Conservation (phyloP, 2,888 invertebrate species). For the Cistogaster globosa region DNA sequence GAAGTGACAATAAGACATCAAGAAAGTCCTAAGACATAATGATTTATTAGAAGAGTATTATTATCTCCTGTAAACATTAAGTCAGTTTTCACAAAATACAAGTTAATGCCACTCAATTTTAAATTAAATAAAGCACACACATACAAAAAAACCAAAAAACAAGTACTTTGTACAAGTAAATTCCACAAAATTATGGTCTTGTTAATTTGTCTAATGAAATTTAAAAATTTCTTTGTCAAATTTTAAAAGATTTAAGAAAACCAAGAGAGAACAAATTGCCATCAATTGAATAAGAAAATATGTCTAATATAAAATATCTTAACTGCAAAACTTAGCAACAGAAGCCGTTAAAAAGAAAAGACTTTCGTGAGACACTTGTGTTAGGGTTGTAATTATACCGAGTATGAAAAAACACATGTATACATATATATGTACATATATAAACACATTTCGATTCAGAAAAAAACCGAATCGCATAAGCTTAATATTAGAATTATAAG, state of each 20-base stretch:
- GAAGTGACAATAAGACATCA: constrained; percentile 1
- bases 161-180: constrained; percentile 16
- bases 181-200: constrained; percentile 37
- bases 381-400: constrained; percentile 56
- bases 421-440: constrained; percentile 12
- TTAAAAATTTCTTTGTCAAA: constrained; percentile 60
- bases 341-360: constrained; percentile 54
- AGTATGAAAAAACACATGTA: background rate
- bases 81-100: constrained; percentile 76
- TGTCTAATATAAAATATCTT: constrained; percentile 37
- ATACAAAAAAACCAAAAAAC: background rate
- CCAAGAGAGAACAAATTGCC: constrained; percentile 26
- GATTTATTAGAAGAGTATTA: constrained; percentile 77
- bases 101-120: constrained; percentile 76
- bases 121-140: background rate
- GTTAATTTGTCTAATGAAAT: constrained; percentile 73
- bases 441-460: background rate
- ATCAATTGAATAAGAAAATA: constrained; percentile 50
- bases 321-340: constrained; percentile 59
- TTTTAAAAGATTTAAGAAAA: background rate
- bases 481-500: constrained; percentile 24
- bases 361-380: constrained; percentile 59
- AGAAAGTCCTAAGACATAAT: constrained; percentile 24
- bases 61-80: constrained; percentile 81
- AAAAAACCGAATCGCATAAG: constrained; percentile 3